Percentiles rank a stretch among this genome's conserved stretches.
phyloP scores from a whole-genome alignment of 2,797 vertebrate genomes.

The Apodemus agrarius region DNA sequence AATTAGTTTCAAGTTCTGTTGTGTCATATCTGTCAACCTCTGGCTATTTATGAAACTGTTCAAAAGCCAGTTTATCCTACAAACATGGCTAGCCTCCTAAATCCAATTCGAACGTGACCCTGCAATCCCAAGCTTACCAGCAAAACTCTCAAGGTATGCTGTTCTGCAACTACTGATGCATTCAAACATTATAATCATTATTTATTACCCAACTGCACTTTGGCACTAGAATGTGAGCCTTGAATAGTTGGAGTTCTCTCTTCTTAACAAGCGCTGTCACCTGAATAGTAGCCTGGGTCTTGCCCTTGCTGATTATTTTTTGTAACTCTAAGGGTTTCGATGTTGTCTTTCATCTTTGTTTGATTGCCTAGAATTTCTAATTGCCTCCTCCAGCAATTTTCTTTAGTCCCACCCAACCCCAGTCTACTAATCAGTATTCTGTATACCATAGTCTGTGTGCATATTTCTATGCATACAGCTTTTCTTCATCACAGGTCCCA shows the following conservation, averaged over 20 bases:
- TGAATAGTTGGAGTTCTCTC: background rate
- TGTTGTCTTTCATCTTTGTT: background rate
- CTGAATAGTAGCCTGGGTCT: background rate
- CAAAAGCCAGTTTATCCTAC: conserved; percentile 34
- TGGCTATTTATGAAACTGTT: conserved; percentile 51
- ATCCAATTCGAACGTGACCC: conserved; percentile 41
- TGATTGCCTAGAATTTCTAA: background rate
- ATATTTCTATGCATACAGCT: rapidly evolving
- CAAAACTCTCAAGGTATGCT: background rate
- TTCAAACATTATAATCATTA: background rate
- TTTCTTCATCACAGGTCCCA: background rate
- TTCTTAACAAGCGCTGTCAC: background rate
- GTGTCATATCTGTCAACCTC: conserved; percentile 55
- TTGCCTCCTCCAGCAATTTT: background rate
- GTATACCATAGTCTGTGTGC: background rate
- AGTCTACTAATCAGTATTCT: background rate
- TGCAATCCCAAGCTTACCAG: background rate
- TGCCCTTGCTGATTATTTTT: background rate
- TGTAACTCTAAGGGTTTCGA: background rate
- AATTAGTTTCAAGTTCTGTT: conserved; percentile 71
- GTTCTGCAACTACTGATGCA: background rate
- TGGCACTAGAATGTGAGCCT: background rate
- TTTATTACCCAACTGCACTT: background rate
- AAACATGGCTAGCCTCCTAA: conserved; percentile 37
- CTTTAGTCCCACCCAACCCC: background rate